Conservation (phyloP, 1,140 invertebrate genomes). For the Scaptodrosophila lebanonensis region DNA sequence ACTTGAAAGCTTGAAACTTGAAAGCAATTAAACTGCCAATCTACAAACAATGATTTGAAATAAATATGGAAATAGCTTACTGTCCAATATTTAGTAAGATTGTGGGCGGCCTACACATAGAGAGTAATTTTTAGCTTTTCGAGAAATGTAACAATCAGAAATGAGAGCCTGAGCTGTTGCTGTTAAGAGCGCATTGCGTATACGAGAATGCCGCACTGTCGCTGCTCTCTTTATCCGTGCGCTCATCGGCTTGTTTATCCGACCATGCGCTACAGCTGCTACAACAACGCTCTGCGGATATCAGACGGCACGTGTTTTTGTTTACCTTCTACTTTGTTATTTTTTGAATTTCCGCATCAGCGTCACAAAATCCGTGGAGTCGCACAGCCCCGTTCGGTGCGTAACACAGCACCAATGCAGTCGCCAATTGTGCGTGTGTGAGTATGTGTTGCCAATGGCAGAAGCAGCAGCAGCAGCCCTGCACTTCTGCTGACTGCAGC, state of each 20-base stretch:
- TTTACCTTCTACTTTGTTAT: slow-evolving; percentile 65
- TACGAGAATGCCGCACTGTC: slow-evolving; percentile 31
- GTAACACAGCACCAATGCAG: slow-evolving; percentile 29
- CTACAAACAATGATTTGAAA: too few relatives aligned
- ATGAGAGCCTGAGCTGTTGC: neutral
- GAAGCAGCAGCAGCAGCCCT: too few relatives aligned
- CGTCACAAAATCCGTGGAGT: slow-evolving; percentile 13
- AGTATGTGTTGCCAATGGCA: slow-evolving; percentile 1
- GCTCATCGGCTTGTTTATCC: slow-evolving; percentile 29
- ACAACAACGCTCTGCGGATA: slow-evolving; percentile 40
- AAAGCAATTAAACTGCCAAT: too few relatives aligned
- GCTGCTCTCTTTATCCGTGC: slow-evolving; percentile 33
- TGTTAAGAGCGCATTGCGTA: slow-evolving; percentile 18
- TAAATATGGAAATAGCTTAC: too few relatives aligned
- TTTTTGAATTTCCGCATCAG: slow-evolving; percentile 35
- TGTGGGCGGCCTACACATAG: slow-evolving; percentile 8
- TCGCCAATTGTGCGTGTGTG: slow-evolving; percentile 24
- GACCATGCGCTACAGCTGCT: slow-evolving; percentile 25
- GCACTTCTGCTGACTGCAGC: too few relatives aligned
- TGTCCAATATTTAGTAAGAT: too few relatives aligned
- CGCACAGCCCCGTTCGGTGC: slow-evolving; percentile 60
- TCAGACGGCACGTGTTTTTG: slow-evolving; percentile 63
- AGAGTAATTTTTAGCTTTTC: neutral
- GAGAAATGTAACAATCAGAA: neutral
- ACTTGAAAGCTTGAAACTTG: too few relatives aligned